Percentiles rank a stretch among this genome's conserved stretches.
Evolutionary conservation across 2,797 vertebrate species (phyloP).

Genomic region (Steatocranus sp.): DNA sequence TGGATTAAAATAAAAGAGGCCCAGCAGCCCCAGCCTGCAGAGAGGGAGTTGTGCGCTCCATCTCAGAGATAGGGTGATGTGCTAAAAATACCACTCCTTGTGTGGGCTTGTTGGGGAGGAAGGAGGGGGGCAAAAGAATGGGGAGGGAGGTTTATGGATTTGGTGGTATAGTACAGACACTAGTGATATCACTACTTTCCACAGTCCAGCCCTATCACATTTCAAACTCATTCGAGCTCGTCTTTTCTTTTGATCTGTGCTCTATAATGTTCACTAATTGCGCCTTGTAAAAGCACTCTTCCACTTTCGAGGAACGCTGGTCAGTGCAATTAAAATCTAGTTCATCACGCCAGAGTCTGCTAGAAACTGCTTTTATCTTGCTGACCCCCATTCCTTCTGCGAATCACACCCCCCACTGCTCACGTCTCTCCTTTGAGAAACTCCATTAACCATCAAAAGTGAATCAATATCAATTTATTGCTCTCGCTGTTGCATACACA

Average conservation of each 20-base stretch:
- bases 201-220: not conserved
- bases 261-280: slow-evolving; percentile 20
- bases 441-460: slow-evolving; percentile 60
- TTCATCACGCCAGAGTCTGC: slow-evolving; percentile 7
- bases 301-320: slow-evolving; percentile 38
- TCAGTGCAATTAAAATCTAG: slow-evolving; percentile 20
- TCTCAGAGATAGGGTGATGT: slow-evolving; percentile 74
- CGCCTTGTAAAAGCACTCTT: not conserved
- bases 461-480: slow-evolving; percentile 49
- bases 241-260: not conserved
- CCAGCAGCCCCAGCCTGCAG: slow-evolving; percentile 75
- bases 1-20: slow-evolving; percentile 81
- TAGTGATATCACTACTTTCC: not conserved
- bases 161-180: slow-evolving; percentile 40
- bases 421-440: slow-evolving; percentile 27
- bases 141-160: slow-evolving; percentile 57
- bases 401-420: not conserved
- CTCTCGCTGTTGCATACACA: not conserved
- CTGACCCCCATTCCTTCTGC: not conserved
- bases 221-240: not conserved
- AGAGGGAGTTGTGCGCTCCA: slow-evolving; percentile 73
- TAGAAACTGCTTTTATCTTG: slow-evolving; percentile 16
- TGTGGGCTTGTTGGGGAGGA: slow-evolving; percentile 63
- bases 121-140: slow-evolving; percentile 22
- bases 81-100: slow-evolving; percentile 78